Evolutionary conservation across 2,888 invertebrate genomes (phyloP), one percentile per base, ranked within the genome.

Genomic region (Hirtodrosophila cameraria): DNA sequence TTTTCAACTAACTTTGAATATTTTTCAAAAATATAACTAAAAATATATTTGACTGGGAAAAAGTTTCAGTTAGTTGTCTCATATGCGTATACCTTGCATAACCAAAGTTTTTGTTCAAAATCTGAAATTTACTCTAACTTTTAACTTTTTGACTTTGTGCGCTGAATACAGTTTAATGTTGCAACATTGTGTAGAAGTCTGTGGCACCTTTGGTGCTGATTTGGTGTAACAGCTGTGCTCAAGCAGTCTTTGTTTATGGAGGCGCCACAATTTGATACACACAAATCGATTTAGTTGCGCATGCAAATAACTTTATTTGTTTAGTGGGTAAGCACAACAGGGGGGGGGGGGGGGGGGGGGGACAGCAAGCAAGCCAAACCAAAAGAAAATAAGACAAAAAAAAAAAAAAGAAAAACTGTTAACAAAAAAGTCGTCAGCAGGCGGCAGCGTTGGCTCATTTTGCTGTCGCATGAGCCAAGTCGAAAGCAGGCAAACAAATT

Each of bases 261-360:
- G 41, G 41, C 49, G 35, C 64, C 76, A 65, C 80, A 79, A 75
- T 82, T 86, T 79, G 83, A 85, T 70, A 73, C 60, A 73, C 75
- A 79, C 80, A 80, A 80, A 83, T 80, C 86, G 84, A 81, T 77
- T 81, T 78, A 77, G 82, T 75, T 75, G 82, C 72, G 86, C 86
- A 84, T 84, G 86, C 77, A 81, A 82, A 86, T 84, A 77, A 64
- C 85, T 82, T 86, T 84, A 82, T 82, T 82, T 86, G 86, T 70
- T 75, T 60, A 69, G 60, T 45, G 49, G 60, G 36, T 0, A 33
- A 20, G n/a, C 16, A 6, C 20, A 45, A 42, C 53, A 23, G 36
- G 39, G 27, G n/a, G n/a, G n/a, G n/a, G n/a, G n/a, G n/a, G n/a
- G n/a, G n/a, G n/a, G n/a, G n/a, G n/a, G n/a, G n/a, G n/a, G n/a